Evolutionary conservation across 1,140 invertebrate species (phyloP).

Genomic region (Leptonema lineaticorne): DNA sequence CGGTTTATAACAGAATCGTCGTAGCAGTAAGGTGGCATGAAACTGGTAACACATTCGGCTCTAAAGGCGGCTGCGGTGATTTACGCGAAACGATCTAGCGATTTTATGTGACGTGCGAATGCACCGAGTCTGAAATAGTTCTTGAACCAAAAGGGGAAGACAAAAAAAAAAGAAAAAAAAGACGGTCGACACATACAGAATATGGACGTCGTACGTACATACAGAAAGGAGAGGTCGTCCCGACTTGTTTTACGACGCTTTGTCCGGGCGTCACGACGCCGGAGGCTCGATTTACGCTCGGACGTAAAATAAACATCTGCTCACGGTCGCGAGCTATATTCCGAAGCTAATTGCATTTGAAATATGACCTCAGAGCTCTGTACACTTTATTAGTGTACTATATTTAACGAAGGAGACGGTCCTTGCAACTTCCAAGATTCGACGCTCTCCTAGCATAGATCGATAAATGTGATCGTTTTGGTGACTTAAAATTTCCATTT

Average conservation of each 20-base stretch:
- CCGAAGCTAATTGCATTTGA: constrained; percentile 30
- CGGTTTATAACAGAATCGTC: too few species aligned
- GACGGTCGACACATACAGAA: too few species aligned
- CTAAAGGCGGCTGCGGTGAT: too few species aligned
- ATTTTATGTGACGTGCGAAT: background rate
- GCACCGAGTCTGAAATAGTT: background rate
- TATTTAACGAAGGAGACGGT: background rate
- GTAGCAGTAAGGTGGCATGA: too few species aligned
- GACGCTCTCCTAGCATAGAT: too few species aligned
- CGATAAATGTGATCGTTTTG: too few species aligned
- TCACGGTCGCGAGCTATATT: background rate
- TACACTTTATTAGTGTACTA: background rate
- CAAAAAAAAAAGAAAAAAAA: too few species aligned
- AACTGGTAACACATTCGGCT: too few species aligned
- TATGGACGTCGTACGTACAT: background rate
- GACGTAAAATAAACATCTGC: constrained; percentile 18
- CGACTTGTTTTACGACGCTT: constrained; percentile 24
- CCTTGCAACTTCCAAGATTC: too few species aligned
- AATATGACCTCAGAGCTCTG: background rate
- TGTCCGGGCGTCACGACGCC: constrained; percentile 19
- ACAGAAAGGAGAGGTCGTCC: too few species aligned
- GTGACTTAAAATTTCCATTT: too few species aligned
- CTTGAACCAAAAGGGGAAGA: too few species aligned
- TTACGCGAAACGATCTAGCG: background rate
- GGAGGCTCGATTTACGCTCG: constrained; percentile 12